Base-by-base conservation (phyloP, 2,797 vertebrate species). In the Phaenicophaeus curvirostris region DNA sequence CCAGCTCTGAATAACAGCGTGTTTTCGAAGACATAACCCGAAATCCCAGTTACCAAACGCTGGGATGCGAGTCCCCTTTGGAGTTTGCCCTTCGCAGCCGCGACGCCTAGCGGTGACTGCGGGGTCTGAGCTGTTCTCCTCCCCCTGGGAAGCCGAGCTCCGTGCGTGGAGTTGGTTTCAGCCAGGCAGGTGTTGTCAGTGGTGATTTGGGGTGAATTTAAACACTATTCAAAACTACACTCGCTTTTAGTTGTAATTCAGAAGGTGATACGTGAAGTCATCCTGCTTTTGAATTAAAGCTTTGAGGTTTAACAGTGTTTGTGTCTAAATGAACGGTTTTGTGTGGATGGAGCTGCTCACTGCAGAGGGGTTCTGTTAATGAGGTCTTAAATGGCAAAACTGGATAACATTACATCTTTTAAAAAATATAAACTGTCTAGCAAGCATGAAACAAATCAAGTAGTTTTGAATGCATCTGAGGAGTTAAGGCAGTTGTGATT, bases 41-140 rank as follows among this genome's bases (percentile, higher is more conserved):
- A 66, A 51, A 6, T 17, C 1, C 3, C 3, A 8, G 15, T 44
- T 35, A 2, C 20, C 9, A 50, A 61, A 17, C 11, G 30, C 61
- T 46, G 31, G 63, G 59, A 5, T 37, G 30, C 13, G 8, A 66
- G 74, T 75, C n/a, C 37, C 69, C 41, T 14, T 58, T 13, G 59
- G 41, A 79, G 44, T 72, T 95, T 95, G 86, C 69, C 59, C 74
- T 97, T 97, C 89, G 90, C 97, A 88, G 75, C 90, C 62, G 58
- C 92, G 97, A 95, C 97, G 95, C 90, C 97, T 96, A 95, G 95
- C 46, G 46, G 46, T 24, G 23, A 24, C 21, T 20, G 20, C 44
- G 20, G 46, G 19, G 69, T 30, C 1, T 15, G 33, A 18, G 20
- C 23, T 85, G 9, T 46, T 48, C 20, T 2, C 12, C 58, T 42